Conservation (phyloP, 2,113 vertebrate genomes). For the Microcebus lehilahytsara region DNA sequence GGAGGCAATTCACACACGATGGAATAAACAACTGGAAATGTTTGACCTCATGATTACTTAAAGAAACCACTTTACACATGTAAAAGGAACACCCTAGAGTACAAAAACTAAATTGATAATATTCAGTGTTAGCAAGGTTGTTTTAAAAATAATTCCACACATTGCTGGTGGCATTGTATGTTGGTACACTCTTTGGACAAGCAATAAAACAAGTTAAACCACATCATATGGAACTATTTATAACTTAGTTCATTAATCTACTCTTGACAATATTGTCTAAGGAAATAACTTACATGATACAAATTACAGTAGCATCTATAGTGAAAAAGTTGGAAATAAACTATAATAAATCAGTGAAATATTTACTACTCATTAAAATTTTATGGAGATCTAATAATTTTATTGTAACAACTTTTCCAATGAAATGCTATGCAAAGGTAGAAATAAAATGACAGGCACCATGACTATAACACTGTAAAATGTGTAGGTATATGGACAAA, state of each 20-base stretch:
- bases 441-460: not conserved
- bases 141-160: not conserved
- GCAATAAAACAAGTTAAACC: not conserved
- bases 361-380: not conserved
- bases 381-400: not conserved
- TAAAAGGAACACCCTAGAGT: not conserved
- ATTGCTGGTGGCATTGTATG: not conserved
- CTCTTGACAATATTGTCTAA: not conserved
- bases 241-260: not conserved
- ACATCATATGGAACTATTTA: not conserved
- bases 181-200: not conserved
- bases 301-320: not conserved
- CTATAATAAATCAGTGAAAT: not conserved
- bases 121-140: not conserved
- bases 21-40: not conserved
- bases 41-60: not conserved
- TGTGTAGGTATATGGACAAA: not conserved
- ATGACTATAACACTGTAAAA: not conserved
- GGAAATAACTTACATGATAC: not conserved
- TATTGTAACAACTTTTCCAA: not conserved
- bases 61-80: not conserved
- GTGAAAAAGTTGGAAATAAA: conserved; percentile 8
- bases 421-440: not conserved
- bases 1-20: not conserved
- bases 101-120: conserved; percentile 9